Conservation (phyloP, 1,140 invertebrate genomes). For the Sitophilus oryzae region DNA sequence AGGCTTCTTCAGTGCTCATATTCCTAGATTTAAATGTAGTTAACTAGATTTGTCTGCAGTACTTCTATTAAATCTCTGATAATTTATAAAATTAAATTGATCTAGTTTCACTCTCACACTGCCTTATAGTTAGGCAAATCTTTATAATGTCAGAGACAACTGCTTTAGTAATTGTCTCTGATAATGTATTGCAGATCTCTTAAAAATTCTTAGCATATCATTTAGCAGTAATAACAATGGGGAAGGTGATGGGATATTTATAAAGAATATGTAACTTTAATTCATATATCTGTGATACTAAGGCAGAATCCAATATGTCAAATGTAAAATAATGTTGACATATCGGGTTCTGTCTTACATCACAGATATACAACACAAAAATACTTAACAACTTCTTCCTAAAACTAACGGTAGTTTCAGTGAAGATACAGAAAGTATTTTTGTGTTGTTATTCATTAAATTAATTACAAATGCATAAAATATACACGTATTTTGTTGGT, state of each 20-base stretch:
- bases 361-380: not conserved
- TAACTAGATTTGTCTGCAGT: conserved; percentile 7
- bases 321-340: too few species aligned
- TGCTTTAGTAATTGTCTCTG: not conserved
- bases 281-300: too few species aligned
- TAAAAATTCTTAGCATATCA: not conserved
- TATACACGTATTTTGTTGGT: not conserved
- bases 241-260: conserved; percentile 26
- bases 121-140: too few species aligned
- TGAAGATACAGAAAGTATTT: conserved; percentile 12
- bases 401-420: conserved; percentile 24
- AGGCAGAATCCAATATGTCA: too few species aligned
- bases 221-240: conserved; percentile 13
- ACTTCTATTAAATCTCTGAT: conserved; percentile 5
- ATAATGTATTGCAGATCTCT: conserved; percentile 1
- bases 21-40: conserved; percentile 11
- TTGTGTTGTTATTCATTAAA: conserved; percentile 21
- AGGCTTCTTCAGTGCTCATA: conserved; percentile 25
- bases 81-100: not conserved
- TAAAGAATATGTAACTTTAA: conserved; percentile 4
- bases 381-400: conserved; percentile 18
- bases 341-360: conserved; percentile 2
- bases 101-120: not conserved
- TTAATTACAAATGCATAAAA: conserved; percentile 6
- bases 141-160: too few species aligned